Base-by-base conservation (phyloP, 2,888 invertebrate genomes). In the Apomyelois bistriatella region DNA sequence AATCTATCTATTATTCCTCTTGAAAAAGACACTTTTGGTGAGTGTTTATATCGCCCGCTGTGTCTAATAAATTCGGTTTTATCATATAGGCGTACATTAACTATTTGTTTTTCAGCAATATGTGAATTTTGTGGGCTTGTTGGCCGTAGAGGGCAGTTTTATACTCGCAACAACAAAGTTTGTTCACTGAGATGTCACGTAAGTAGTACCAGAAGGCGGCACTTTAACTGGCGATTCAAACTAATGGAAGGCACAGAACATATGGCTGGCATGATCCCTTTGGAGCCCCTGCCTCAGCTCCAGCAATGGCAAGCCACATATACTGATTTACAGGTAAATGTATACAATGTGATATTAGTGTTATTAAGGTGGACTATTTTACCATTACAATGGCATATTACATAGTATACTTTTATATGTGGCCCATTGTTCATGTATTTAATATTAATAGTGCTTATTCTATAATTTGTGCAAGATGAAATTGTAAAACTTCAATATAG, bases 11-110 rank as follows among this genome's bases (percentile, higher is more conserved):
- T 96, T 72, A 94, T 97, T 85, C 97, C 97, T 52, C 94, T 97
- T 74, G 94, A 94, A 82, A 96, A 95, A 85, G 96, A 97, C 82
- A 96, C 95, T 84, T 97, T 96, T 91, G 96, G 97, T 96, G 90
- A 93, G 93, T 70, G 12, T 48, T 37, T 37, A 9, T 22, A 6
- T n/a, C 12, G 35, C 28, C 35, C 35, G 47, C 5, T 22, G 5
- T 22, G 22, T 5, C 5, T 5, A 22, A 22, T n/a, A n/a, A n/a
- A n/a, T n/a, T n/a, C n/a, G 22, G 2, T 22, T 2, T 22, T 22
- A 22, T 22, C 3, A 22, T 5, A 22, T 5, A 22, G 22, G 22
- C 5, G 22, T 22, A 22, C 6, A 8, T 56, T 55, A 9, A 56
- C 38, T 32, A 32, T 38, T 46, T 43, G 17, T 58, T 16, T 69